These are phyloP conservation scores for Mungos mungo DNA, from an alignment of 2,113 vertebrate genomes.

Conservation along the genomic window DNA sequence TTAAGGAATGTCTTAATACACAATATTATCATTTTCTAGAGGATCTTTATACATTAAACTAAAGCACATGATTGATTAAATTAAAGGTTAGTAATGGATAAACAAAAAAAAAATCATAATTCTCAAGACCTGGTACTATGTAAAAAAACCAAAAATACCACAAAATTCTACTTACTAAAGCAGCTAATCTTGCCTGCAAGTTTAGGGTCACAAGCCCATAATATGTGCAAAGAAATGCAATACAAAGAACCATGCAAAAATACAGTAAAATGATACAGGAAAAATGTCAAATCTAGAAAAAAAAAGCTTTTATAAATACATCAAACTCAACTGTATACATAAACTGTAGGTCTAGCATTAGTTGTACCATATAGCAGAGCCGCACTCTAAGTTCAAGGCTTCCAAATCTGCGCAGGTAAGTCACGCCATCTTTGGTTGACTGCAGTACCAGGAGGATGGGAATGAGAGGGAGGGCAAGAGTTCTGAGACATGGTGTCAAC, in stretches of 20 bases:
- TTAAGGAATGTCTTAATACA: constrained; percentile 99
- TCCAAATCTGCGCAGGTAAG: constrained; percentile 94
- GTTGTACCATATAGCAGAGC: constrained; percentile 95
- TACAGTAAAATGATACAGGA: constrained; percentile 91
- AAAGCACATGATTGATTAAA: constrained; percentile 96
- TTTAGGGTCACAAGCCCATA: constrained; percentile 93
- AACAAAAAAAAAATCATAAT: constrained; percentile 90
- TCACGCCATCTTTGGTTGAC: constrained; percentile 99
- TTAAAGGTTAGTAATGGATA: constrained; percentile 94
- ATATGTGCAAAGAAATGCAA: constrained; percentile 99
- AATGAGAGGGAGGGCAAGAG: constrained; percentile 82
- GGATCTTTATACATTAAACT: constrained; percentile 97
- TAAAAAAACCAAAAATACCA: constrained; percentile 89
- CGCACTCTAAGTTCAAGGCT: constrained; percentile 93
- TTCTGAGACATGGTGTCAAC: constrained; percentile 95
- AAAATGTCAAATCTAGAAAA: constrained; percentile 94
- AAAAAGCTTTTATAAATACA: constrained; percentile 98
- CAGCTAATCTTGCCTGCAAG: constrained; percentile 97
- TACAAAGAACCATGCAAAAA: constrained; percentile 99
- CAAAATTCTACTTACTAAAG: constrained; percentile 95
- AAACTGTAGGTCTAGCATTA: constrained; percentile 93
- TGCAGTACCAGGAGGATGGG: constrained; percentile 94
- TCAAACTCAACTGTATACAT: constrained; percentile 94
- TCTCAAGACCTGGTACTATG: constrained; percentile 93
- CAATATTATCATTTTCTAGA: constrained; percentile 90